Evolutionary conservation across 1,140 invertebrate species (phyloP).

Genomic region (Drosophila pseudoobscura): DNA sequence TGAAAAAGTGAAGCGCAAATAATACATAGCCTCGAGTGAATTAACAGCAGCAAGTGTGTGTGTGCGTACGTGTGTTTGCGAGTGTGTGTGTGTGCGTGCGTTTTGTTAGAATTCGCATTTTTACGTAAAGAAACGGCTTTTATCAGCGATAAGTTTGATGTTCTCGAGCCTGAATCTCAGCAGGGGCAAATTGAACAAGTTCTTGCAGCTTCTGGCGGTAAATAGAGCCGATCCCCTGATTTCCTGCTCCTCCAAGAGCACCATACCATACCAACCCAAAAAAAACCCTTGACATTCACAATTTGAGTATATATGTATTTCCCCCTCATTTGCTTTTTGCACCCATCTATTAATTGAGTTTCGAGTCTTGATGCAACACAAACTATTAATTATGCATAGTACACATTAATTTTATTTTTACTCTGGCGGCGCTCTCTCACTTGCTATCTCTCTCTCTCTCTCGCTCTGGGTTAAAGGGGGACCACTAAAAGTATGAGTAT

Average conservation of each 20-base stretch:
- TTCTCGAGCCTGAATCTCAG: slow-evolving; percentile 75
- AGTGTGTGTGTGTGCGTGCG: slow-evolving; percentile 47
- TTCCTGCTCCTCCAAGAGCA: neutral
- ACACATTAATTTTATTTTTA: slow-evolving; percentile 72
- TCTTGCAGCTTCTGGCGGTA: slow-evolving; percentile 82
- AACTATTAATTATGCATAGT: slow-evolving; percentile 76
- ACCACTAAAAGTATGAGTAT: slow-evolving; percentile 34
- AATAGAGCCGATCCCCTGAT: slow-evolving; percentile 44
- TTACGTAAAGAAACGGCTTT: slow-evolving; percentile 73
- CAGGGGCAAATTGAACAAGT: slow-evolving; percentile 77
- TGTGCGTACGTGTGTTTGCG: slow-evolving; percentile 40
- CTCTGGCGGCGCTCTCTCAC: slow-evolving; percentile 22
- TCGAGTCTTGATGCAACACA: slow-evolving; percentile 43
- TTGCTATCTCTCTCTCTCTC: slow-evolving; percentile 7
- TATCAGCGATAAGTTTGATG: slow-evolving; percentile 74
- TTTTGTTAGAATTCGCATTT: slow-evolving; percentile 70
- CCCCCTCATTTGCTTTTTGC: slow-evolving; percentile 26
- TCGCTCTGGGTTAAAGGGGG: slow-evolving; percentile 16
- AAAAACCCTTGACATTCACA: slow-evolving; percentile 58
- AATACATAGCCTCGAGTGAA: slow-evolving; percentile 61
- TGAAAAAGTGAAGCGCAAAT: slow-evolving; percentile 72
- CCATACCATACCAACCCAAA: slow-evolving; percentile 8
- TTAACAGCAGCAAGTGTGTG: slow-evolving; percentile 39
- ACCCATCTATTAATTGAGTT: slow-evolving; percentile 60
- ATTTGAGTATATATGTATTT: slow-evolving; percentile 37